Conservation (phyloP, 2,797 vertebrate genomes). For the Apogon talboti region DNA sequence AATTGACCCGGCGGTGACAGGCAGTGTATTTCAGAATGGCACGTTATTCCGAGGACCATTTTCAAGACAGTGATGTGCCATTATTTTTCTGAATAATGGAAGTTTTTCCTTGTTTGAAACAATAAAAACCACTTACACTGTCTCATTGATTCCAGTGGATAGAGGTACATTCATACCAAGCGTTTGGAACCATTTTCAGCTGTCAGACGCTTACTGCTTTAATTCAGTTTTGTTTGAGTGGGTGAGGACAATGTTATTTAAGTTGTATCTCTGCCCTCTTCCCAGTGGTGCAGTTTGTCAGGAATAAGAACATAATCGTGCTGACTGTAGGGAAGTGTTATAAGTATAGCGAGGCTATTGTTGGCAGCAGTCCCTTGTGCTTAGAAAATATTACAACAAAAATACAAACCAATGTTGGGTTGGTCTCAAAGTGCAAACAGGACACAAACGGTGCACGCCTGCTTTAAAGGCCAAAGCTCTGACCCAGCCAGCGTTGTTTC, state of each 20-base stretch:
- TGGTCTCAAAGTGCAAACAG: too few relatives aligned
- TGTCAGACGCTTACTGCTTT: not conserved
- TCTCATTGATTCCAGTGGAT: not conserved
- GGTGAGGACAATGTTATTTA: slow-evolving; percentile 12
- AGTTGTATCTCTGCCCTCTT: slow-evolving; percentile 17
- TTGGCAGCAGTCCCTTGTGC: slow-evolving; percentile 20
- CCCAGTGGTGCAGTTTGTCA: slow-evolving; percentile 26
- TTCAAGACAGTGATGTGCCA: slow-evolving; percentile 1
- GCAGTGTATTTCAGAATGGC: slow-evolving; percentile 1
- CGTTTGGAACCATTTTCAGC: not conserved
- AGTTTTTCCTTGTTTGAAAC: not conserved
- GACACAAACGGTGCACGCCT: too few relatives aligned
- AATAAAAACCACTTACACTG: not conserved
- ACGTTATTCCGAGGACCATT: not conserved
- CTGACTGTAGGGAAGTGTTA: slow-evolving; percentile 26
- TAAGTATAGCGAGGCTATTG: not conserved
- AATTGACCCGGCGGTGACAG: slow-evolving; percentile 18
- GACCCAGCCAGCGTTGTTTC: too few relatives aligned
- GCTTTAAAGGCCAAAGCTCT: too few relatives aligned
- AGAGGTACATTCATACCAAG: not conserved
- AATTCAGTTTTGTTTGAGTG: slow-evolving; percentile 20
- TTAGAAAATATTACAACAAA: slow-evolving; percentile 10
- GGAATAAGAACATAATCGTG: slow-evolving; percentile 36
- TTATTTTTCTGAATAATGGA: not conserved
- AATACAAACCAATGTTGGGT: not conserved